phyloP scores from a whole-genome alignment of 2,888 invertebrate species.

The Agrochola lychnidis region DNA sequence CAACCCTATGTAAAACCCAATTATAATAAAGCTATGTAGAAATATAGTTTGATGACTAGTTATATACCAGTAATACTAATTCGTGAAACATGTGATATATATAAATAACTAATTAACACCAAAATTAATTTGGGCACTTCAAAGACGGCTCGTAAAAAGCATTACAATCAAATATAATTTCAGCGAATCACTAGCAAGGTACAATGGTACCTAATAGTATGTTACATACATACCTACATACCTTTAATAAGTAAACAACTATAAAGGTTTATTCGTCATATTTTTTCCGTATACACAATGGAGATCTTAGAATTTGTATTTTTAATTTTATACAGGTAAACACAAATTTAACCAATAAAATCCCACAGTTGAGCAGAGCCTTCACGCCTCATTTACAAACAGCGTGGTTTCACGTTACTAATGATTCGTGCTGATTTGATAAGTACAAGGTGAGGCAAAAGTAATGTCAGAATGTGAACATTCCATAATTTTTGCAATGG shows the following conservation, averaged over 20 bases:
- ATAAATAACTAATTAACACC: slow-evolving; percentile 16
- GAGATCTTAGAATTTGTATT: neutral
- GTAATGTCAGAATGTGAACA: no score
- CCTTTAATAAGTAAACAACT: slow-evolving; percentile 23
- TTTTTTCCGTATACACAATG: slow-evolving; percentile 10
- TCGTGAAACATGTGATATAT: slow-evolving; percentile 2
- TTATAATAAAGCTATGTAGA: slow-evolving; percentile 17
- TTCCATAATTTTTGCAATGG: no score
- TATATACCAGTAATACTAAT: neutral
- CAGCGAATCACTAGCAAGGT: slow-evolving; percentile 5
- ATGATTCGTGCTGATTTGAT: no score
- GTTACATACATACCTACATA: neutral
- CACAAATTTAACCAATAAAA: no score
- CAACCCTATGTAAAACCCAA: neutral
- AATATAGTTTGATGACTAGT: slow-evolving; percentile 14
- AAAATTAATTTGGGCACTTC: slow-evolving; percentile 25
- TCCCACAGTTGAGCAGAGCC: no score
- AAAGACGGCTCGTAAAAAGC: slow-evolving; percentile 15
- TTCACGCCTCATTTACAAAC: no score
- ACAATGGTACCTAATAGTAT: no score
- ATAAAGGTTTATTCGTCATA: no score
- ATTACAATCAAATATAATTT: slow-evolving; percentile 19
- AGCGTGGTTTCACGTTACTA: no score
- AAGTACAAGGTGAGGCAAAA: no score
- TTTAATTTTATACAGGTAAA: neutral